phyloP scores from a whole-genome alignment of 2,888 invertebrate genomes.

The Lycia hirtaria region DNA sequence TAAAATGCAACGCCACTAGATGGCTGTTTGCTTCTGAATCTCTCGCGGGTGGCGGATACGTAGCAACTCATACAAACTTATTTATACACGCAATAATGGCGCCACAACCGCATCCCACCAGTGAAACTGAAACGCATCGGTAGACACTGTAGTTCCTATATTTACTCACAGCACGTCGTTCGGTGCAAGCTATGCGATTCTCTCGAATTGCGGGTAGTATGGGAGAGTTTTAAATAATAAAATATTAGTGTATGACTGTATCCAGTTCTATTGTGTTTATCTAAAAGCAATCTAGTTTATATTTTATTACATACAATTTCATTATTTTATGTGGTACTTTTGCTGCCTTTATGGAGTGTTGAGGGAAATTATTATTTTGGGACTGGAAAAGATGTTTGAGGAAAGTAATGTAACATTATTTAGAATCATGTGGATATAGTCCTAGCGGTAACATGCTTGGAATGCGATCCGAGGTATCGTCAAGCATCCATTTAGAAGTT shows the following conservation, averaged over 20 bases:
- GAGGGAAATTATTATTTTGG: no score
- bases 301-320: neutral
- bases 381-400: no score
- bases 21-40: conserved; percentile 24
- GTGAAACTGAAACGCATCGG: neutral
- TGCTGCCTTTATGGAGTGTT: neutral
- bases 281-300: neutral
- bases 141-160: no score
- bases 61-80: neutral
- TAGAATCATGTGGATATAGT: no score
- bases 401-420: no score
- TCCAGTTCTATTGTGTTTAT: neutral
- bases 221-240: conserved; percentile 20
- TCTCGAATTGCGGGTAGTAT: conserved; percentile 6
- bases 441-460: no score
- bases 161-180: no score
- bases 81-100: neutral
- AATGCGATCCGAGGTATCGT: no score
- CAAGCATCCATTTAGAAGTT: no score
- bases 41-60: conserved; percentile 11
- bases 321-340: neutral
- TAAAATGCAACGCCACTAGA: conserved; percentile 35
- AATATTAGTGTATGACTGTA: conserved; percentile 1
- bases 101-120: neutral
- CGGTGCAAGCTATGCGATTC: no score